A percentile compares a stretch with the other conserved stretches of the same genome.
phyloP scores from a whole-genome alignment of 2,113 vertebrate genomes.

The Marmota flaviventris region DNA sequence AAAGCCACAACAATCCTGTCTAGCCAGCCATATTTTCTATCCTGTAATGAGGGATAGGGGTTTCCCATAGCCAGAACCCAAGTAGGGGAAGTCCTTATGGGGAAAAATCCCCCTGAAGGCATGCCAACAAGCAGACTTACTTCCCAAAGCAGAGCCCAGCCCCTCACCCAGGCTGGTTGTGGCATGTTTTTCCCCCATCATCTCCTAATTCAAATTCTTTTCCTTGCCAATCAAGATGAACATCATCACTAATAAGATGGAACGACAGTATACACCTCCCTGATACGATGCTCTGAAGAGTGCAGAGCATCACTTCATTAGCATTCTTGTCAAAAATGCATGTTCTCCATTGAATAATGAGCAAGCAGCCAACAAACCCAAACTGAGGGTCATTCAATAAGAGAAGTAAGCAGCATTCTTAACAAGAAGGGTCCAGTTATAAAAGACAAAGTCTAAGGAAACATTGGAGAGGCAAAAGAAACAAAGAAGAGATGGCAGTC shows the following conservation, averaged over 20 bases:
- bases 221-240: not conserved
- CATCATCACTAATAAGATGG: not conserved
- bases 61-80: no score
- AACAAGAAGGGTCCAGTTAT: no score
- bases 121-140: not conserved
- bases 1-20: no score
- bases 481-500: not conserved
- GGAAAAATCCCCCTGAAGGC: no score
- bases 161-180: not conserved
- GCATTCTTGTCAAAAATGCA: not conserved
- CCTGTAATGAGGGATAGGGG: no score
- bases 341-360: not conserved
- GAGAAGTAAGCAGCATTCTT: no score
- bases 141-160: not conserved
- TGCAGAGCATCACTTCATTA: not conserved
- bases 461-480: no score
- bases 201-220: not conserved
- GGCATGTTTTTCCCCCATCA: rapidly evolving
- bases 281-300: not conserved
- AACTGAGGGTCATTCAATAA: not conserved
- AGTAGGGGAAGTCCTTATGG: no score
- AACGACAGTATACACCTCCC: not conserved
- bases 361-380: not conserved
- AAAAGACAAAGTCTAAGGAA: no score
- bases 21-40: no score